Evolutionary conservation across 1,140 invertebrate species (phyloP).

Genomic region (Ptiloglossa arizonensis): DNA sequence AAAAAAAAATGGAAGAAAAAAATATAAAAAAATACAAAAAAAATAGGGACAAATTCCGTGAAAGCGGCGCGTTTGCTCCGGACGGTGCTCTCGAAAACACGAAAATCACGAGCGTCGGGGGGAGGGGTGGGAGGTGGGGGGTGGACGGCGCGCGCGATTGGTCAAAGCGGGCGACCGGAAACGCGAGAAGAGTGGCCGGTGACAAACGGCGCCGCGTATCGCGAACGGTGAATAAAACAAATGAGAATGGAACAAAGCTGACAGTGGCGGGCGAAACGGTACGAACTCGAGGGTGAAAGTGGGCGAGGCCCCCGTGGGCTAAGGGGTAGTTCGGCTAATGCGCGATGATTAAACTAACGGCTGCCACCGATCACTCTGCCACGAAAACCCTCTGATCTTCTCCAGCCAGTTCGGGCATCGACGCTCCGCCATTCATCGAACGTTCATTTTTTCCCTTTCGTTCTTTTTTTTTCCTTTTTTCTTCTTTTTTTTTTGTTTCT

Average conservation of each 20-base stretch:
- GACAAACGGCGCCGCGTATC: conserved; percentile 75
- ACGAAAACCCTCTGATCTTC: conserved; percentile 73
- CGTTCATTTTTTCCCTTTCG: conserved; percentile 44
- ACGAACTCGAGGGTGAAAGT: conserved; percentile 78
- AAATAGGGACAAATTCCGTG: neutral
- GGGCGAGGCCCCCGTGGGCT: conserved; percentile 71
- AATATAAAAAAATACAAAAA: neutral
- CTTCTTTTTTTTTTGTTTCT: too few species aligned
- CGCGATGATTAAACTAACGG: conserved; percentile 82
- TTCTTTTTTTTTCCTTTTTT: too few species aligned
- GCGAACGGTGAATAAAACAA: conserved; percentile 68
- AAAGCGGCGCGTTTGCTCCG: conserved; percentile 12
- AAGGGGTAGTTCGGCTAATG: conserved; percentile 79
- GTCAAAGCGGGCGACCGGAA: conserved; percentile 55
- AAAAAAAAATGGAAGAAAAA: too few species aligned
- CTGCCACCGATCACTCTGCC: conserved; percentile 80
- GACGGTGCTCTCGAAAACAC: neutral
- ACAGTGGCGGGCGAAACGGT: conserved; percentile 64
- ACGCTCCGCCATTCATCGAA: conserved; percentile 47
- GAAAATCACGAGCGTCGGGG: conserved; percentile 1
- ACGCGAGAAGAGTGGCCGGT: conserved; percentile 63
- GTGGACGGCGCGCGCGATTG: conserved; percentile 13
- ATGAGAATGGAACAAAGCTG: conserved; percentile 60
- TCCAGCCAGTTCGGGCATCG: conserved; percentile 36
- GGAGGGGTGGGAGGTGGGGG: too few species aligned